Conservation (phyloP, 2,113 vertebrate genomes). For the Thunnus thynnus region DNA sequence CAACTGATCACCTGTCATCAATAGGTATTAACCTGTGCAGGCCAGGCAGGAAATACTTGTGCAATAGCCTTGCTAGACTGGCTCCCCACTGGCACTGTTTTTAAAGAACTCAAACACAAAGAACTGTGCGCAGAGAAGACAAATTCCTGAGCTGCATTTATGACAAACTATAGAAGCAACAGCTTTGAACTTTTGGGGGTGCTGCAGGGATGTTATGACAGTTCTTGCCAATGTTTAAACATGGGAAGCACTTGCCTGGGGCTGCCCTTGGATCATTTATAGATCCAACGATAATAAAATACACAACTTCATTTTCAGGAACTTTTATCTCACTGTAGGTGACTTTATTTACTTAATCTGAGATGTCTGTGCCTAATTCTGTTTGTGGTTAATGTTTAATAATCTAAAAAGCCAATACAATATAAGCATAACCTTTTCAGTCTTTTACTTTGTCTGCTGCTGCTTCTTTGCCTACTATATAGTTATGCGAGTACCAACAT, state of each 20-base stretch:
- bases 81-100: constrained; percentile 35
- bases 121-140: constrained; percentile 28
- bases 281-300: constrained; percentile 54
- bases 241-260: constrained; percentile 50
- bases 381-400: not conserved
- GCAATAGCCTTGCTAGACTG: constrained; percentile 12
- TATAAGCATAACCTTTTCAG: not conserved
- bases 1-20: constrained; percentile 36
- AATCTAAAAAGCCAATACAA: not conserved
- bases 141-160: constrained; percentile 61
- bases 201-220: constrained; percentile 66
- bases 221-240: constrained; percentile 65
- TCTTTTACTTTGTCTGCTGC: not conserved
- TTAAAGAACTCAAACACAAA: constrained; percentile 49
- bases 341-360: constrained; percentile 26
- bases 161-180: constrained; percentile 47
- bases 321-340: constrained; percentile 21
- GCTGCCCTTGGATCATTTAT: constrained; percentile 58
- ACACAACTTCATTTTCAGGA: constrained; percentile 35
- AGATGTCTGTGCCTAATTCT: not conserved
- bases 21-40: constrained; percentile 33
- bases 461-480: not conserved
- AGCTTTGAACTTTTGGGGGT: constrained; percentile 65
- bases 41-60: constrained; percentile 25
- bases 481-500: not conserved